Percentiles rank a stretch among this genome's conserved stretches.
These are phyloP conservation scores for Sylvicola cinctus DNA, from an alignment of 2,888 invertebrate species.

Conservation along the genomic window DNA sequence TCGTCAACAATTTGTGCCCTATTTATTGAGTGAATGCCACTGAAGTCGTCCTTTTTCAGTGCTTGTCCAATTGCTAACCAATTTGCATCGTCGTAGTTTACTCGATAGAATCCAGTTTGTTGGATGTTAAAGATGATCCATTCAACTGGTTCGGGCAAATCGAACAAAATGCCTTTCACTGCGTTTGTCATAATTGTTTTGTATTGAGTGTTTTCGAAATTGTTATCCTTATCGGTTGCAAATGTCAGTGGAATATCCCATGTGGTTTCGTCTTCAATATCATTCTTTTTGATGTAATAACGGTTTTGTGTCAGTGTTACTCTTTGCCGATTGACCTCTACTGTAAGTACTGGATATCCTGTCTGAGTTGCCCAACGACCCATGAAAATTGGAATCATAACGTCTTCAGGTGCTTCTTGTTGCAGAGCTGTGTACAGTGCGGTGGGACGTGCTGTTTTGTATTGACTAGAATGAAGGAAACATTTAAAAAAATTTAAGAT, in stretches of 20 bases:
- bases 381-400: conserved; percentile 17
- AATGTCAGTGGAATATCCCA: conserved; percentile 5
- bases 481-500: conserved; percentile 2
- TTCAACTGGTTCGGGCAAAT: conserved; percentile 23
- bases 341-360: conserved; percentile 41
- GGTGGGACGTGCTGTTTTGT: conserved; percentile 26
- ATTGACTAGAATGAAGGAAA: conserved; percentile 15
- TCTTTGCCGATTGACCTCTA: conserved; percentile 13
- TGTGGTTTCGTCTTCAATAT: conserved; percentile 4
- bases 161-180: too few species aligned
- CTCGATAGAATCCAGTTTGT: conserved; percentile 41
- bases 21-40: conserved; percentile 38
- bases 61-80: conserved; percentile 31
- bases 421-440: conserved; percentile 30
- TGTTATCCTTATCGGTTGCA: background rate
- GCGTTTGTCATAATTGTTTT: too few species aligned
- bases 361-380: conserved; percentile 36
- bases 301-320: conserved; percentile 12
- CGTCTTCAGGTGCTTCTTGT: conserved; percentile 14
- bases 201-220: too few species aligned
- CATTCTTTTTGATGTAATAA: conserved; percentile 11
- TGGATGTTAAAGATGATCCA: conserved; percentile 41
- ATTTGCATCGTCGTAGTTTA: conserved; percentile 38
- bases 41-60: conserved; percentile 24
- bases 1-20: conserved; percentile 70